phyloP scores from a whole-genome alignment of 2,113 vertebrate species.

The Scartelaos histophorus region DNA sequence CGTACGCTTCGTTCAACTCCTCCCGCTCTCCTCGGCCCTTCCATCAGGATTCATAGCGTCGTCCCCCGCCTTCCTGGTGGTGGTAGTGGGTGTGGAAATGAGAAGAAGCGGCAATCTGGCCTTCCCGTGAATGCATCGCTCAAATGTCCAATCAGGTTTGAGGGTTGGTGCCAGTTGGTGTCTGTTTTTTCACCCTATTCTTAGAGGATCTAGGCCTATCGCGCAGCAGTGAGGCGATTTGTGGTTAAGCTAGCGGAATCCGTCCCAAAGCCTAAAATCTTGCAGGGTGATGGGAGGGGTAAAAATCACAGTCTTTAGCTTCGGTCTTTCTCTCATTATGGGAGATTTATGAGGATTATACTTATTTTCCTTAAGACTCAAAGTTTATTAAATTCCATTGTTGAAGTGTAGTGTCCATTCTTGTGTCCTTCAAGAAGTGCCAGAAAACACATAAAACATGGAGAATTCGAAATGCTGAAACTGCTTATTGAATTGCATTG shows the following conservation, averaged over 20 bases:
- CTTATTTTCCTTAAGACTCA: constrained; percentile 66
- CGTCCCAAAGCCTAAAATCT: constrained; percentile 75
- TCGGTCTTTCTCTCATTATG: constrained; percentile 71
- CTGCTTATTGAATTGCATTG: too few relatives aligned
- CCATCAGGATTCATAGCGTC: constrained; percentile 64
- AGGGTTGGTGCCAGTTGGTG: constrained; percentile 42
- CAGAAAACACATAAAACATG: not conserved
- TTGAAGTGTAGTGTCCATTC: constrained; percentile 56
- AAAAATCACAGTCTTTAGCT: constrained; percentile 76
- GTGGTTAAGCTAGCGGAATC: constrained; percentile 75
- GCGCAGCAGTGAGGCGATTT: constrained; percentile 72
- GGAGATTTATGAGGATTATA: constrained; percentile 74
- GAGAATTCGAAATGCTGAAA: not conserved
- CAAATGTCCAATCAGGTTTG: constrained; percentile 63
- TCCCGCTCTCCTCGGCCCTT: constrained; percentile 55
- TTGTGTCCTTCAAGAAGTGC: constrained; percentile 37
- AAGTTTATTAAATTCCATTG: constrained; percentile 71
- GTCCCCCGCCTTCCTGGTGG: not conserved
- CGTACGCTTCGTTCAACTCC: constrained; percentile 42
- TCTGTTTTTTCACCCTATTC: constrained; percentile 48
- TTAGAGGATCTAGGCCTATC: constrained; percentile 61
- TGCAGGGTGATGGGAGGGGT: constrained; percentile 69
- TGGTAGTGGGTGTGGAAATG: constrained; percentile 51
- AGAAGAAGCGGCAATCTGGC: constrained; percentile 68
- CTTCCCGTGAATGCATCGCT: constrained; percentile 55